Base-by-base conservation (phyloP, 2,797 vertebrate genomes). In the Steatocranus sp. region DNA sequence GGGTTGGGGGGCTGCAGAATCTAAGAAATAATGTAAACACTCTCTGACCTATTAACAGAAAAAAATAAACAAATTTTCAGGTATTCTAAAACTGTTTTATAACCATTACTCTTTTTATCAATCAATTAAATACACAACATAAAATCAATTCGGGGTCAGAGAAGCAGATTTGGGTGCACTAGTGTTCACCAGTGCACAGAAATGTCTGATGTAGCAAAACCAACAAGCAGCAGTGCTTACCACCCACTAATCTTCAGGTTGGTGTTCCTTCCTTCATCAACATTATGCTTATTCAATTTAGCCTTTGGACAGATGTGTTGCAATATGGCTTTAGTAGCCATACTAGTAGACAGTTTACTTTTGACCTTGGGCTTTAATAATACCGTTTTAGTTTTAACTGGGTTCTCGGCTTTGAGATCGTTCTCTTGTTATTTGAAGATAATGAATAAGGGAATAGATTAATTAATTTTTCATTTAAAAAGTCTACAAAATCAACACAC, bases 1-100 rank as follows among this genome's bases (percentile, higher is more conserved):
- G 56, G 32, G 56, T 61, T 61, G 32, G 32, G n/a, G 8, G 32
- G 32, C 18, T 20, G 32, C 32, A 43, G 56, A 91, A 92, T 87
- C 84, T 75, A 81, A 81, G 78, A 87, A 91, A 92, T 85, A 79
- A 84, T 88, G 87, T 80, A 88, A 91, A 90, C 78, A 79, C 77
- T 84, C 51, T 86, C 77, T 94, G 88, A 91, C 89, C 89, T 83
- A 86, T 84, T 92, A 92, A 91, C 34, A 17, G 54, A 87, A 68
- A 78, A 78, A 73, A 70, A 79, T 12, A 82, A 76, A 61, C 51
- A 82, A 81, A 83, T 92, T 87, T 92, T 49, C 25, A 90, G 83
- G 78, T 90, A 58, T 53, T 48, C 30, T 9, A 66, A 75, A 25
- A 18, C 68, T 46, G 18, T 83, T 88, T 83, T 25, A 58, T 18